phyloP scores from a whole-genome alignment of 2,113 vertebrate genomes.

The Willisornis vidua region DNA sequence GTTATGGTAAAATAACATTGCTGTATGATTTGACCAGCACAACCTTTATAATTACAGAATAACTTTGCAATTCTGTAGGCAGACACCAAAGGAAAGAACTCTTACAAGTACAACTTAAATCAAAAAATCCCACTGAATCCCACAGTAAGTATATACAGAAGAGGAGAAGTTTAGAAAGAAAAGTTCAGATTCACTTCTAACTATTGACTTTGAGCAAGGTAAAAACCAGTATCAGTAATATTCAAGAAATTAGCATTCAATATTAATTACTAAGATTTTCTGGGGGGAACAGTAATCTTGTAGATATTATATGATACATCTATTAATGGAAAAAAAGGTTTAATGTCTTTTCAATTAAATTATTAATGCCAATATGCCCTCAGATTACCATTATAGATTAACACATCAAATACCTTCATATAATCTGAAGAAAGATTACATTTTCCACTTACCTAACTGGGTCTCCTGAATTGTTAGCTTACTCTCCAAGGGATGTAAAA shows the following conservation, averaged over 20 bases:
- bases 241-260: background rate
- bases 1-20: background rate
- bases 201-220: background rate
- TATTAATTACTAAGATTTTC: background rate
- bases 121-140: background rate
- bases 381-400: background rate
- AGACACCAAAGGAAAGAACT: background rate
- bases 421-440: background rate
- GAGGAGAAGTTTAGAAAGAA: background rate
- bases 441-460: slow-evolving; percentile 86
- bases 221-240: background rate
- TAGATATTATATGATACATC: background rate
- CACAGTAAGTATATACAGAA: background rate
- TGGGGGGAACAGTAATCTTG: background rate
- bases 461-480: slow-evolving; percentile 91
- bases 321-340: background rate
- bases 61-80: background rate
- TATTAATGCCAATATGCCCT: background rate
- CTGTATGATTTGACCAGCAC: background rate
- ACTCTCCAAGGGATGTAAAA: slow-evolving; percentile 90
- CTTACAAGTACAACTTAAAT: background rate
- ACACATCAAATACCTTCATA: background rate
- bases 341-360: background rate
- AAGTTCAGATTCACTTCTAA: background rate
- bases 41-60: background rate